These are phyloP conservation scores for Peromyscus maniculatus DNA, from an alignment of 2,113 vertebrate species.

Conservation along the genomic window DNA sequence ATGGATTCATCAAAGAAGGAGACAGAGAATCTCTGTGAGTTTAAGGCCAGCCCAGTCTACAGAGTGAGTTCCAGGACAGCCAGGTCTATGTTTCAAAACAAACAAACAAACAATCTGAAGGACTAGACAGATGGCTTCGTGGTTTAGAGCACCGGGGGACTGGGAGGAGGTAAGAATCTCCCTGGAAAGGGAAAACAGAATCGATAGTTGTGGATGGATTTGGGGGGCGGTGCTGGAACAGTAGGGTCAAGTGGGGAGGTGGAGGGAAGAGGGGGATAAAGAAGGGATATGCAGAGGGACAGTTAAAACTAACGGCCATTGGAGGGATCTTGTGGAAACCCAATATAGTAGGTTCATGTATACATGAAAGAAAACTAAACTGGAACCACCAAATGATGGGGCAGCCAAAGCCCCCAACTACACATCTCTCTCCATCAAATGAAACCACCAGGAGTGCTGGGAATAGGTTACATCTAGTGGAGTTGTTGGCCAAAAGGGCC, in stretches of 20 bases:
- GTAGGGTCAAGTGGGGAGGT: background rate
- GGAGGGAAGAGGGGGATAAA: background rate
- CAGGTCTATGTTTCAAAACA: background rate
- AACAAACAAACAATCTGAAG: background rate
- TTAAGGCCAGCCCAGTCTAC: background rate
- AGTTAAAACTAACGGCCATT: background rate
- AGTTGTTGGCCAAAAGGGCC: background rate
- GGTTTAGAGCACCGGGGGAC: background rate
- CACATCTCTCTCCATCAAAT: background rate
- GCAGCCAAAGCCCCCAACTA: background rate
- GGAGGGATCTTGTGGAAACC: background rate
- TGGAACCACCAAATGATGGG: background rate
- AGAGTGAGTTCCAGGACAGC: background rate
- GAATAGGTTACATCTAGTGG: background rate
- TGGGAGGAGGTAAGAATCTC: background rate
- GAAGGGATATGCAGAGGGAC: background rate
- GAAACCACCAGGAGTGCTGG: background rate
- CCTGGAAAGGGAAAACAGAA: no score
- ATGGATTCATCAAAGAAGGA: background rate
- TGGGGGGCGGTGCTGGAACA: background rate
- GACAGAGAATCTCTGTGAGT: background rate
- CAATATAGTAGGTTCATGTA: background rate
- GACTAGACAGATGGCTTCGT: background rate
- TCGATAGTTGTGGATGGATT: background rate
- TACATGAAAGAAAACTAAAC: background rate